Conservation (phyloP, 2,113 vertebrate genomes). For the Suricata suricatta region DNA sequence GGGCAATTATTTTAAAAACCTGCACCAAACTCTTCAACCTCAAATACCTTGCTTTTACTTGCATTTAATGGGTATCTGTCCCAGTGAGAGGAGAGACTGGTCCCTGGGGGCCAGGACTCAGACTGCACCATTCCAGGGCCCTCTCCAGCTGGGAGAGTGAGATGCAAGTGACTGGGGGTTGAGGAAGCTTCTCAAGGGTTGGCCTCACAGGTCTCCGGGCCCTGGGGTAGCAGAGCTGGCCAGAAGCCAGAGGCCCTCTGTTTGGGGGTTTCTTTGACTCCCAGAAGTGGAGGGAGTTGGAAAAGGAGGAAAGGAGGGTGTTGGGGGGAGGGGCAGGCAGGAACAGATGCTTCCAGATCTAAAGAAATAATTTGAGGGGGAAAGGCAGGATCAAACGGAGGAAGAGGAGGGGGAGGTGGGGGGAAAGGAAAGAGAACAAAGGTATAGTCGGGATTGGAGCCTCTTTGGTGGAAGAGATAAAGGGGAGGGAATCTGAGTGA, state of each 20-base stretch:
- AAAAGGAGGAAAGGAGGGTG: background rate
- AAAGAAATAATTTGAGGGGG: slow-evolving; percentile 75
- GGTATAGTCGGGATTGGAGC: slow-evolving; percentile 56
- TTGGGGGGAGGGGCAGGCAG: slow-evolving; percentile 59
- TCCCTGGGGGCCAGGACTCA: background rate
- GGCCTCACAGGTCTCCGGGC: background rate
- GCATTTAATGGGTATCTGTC: slow-evolving; percentile 41
- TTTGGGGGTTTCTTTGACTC: slow-evolving; percentile 54
- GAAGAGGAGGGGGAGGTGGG: slow-evolving; percentile 13
- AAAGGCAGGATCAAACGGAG: slow-evolving; percentile 73
- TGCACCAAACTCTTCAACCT: background rate
- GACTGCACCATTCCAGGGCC: background rate
- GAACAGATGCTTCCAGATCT: slow-evolving; percentile 81
- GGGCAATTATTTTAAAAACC: background rate
- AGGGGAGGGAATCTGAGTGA: slow-evolving; percentile 55
- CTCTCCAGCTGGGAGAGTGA: background rate
- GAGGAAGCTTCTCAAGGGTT: background rate
- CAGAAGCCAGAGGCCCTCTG: background rate
- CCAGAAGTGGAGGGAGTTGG: slow-evolving; percentile 1
- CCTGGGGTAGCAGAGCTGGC: background rate
- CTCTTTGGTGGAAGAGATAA: slow-evolving; percentile 63
- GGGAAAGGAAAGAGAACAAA: slow-evolving; percentile 73
- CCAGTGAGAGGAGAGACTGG: background rate
- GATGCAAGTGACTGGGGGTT: background rate
- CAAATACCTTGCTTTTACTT: slow-evolving; percentile 8